Evolutionary conservation across 2,113 vertebrate genomes (phyloP).

Genomic region (Bufo bufo): DNA sequence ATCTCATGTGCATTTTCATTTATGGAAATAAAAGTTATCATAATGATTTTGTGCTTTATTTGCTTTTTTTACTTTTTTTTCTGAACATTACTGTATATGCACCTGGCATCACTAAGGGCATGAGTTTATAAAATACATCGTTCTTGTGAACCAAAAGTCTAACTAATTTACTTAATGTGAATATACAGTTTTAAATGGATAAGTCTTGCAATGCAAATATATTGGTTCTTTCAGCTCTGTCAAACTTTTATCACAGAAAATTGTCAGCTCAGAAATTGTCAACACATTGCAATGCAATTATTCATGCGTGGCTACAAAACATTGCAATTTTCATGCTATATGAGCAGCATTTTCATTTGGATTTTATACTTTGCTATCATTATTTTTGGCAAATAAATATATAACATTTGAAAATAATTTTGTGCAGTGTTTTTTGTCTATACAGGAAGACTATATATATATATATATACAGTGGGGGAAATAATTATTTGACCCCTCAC

Average conservation of each 20-base stretch:
- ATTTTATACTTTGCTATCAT: not conserved
- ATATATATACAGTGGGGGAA: too few relatives aligned
- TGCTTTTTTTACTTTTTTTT: too few relatives aligned
- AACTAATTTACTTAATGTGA: not conserved
- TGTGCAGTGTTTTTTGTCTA: not conserved
- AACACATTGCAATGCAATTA: not conserved
- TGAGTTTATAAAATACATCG: not conserved
- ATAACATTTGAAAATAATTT: not conserved
- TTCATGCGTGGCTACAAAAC: not conserved
- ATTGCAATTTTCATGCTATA: not conserved
- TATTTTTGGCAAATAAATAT: not conserved
- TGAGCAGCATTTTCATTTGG: not conserved
- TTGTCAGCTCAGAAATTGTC: not conserved
- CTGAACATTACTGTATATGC: not conserved
- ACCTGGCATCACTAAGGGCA: not conserved
- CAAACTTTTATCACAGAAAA: not conserved
- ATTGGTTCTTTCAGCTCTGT: not conserved
- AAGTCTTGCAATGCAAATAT: slow-evolving; percentile 1
- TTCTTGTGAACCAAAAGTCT: not conserved
- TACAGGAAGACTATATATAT: not conserved
- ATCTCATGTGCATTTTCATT: too few relatives aligned
- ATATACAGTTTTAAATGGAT: not conserved
- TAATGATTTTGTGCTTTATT: too few relatives aligned
- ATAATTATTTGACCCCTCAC: too few relatives aligned
- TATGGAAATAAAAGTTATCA: too few relatives aligned